Conservation (phyloP, 2,888 invertebrate species). For the Drosophila heteroneura region DNA sequence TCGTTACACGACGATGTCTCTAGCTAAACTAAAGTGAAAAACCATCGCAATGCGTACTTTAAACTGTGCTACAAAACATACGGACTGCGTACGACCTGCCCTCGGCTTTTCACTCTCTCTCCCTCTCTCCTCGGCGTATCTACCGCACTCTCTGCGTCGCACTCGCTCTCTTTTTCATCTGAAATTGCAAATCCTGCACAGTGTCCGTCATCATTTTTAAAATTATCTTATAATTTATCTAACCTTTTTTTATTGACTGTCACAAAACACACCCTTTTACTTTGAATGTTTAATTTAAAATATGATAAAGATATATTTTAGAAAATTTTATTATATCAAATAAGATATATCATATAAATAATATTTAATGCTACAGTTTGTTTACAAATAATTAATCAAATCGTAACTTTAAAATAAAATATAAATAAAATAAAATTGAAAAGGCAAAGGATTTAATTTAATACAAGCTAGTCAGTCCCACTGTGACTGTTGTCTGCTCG, state of each 20-base stretch:
- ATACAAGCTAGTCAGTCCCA: not conserved
- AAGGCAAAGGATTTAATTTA: not conserved
- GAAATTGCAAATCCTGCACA: conserved; percentile 23
- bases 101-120: conserved; percentile 30
- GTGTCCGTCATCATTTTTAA: not conserved
- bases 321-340: not conserved
- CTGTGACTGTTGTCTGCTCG: conserved; percentile 31
- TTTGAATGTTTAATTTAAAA: not conserved
- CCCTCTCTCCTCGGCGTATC: conserved; percentile 3
- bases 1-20: conserved; percentile 79
- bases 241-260: not conserved
- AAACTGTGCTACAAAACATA: conserved; percentile 73
- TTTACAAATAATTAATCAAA: too few relatives aligned
- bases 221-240: not conserved
- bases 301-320: not conserved
- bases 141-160: conserved; percentile 15
- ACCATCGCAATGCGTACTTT: conserved; percentile 79
- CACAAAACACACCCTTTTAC: not conserved
- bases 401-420: not conserved
- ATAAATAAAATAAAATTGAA: not conserved
- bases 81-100: conserved; percentile 34
- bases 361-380: not conserved
- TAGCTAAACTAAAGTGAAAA: conserved; percentile 80
- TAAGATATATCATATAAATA: not conserved
- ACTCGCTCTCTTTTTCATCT: conserved; percentile 16